Percentiles rank a stretch among this genome's conserved stretches.
Evolutionary conservation across 2,113 vertebrate species (phyloP).

Genomic region (Ellobius talpinus): DNA sequence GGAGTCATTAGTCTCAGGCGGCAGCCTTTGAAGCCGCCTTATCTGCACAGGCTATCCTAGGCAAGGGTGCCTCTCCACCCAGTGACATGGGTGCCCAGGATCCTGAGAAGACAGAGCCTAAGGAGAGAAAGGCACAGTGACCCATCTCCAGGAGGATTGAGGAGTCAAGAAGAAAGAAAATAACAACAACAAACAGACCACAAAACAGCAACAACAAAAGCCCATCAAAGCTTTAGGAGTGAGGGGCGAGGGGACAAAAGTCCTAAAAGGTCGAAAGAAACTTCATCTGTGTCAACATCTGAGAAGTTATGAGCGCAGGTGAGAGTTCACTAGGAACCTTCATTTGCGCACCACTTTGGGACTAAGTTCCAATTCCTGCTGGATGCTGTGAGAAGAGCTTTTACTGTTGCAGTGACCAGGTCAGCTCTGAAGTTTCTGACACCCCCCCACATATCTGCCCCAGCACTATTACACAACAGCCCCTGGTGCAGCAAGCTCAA

Average conservation of each 20-base stretch:
- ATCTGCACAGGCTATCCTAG: conserved; percentile 55
- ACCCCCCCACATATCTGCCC: background rate
- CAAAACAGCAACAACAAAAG: background rate
- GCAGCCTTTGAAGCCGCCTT: conserved; percentile 61
- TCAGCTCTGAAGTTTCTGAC: conserved; percentile 8
- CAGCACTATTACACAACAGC: conserved; percentile 54
- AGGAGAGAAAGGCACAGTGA: background rate
- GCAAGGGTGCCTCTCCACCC: conserved; percentile 25
- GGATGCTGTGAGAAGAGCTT: background rate
- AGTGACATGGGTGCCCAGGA: background rate
- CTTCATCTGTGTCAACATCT: conserved; percentile 38
- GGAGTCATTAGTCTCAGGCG: conserved; percentile 29
- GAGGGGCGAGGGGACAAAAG: background rate
- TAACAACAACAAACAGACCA: background rate
- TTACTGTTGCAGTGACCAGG: conserved; percentile 1
- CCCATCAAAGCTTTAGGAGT: background rate
- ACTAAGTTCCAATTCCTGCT: conserved; percentile 9
- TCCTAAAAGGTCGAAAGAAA: background rate
- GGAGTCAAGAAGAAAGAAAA: background rate
- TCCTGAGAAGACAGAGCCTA: background rate
- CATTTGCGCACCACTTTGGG: background rate
- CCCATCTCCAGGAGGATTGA: background rate
- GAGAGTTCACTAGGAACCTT: background rate
- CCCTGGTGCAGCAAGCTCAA: background rate
- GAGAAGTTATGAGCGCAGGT: background rate